These are phyloP conservation scores for Lophura nycthemera DNA, from an alignment of 2,113 vertebrate genomes.

Conservation along the genomic window DNA sequence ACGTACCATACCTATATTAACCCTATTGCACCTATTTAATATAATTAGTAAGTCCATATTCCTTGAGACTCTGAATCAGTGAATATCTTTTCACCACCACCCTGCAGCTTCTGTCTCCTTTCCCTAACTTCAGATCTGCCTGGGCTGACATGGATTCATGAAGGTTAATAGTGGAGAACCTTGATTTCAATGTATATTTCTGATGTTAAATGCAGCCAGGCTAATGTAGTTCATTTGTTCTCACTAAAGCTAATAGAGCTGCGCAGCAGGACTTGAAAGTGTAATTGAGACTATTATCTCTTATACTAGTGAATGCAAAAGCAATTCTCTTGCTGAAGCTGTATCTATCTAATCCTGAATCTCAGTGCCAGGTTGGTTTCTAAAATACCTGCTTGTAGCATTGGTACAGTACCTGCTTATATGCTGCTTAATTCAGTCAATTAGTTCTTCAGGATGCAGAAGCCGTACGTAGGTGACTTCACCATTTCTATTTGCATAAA, in stretches of 20 bases:
- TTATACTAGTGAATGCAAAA: neutral
- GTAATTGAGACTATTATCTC: neutral
- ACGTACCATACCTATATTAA: neutral
- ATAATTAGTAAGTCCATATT: neutral
- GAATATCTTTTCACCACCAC: neutral
- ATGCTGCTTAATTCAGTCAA: neutral
- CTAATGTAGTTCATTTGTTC: neutral
- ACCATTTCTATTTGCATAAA: neutral
- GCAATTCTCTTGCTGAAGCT: neutral
- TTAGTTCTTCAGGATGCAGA: neutral
- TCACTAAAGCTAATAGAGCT: neutral
- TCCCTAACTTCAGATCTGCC: neutral
- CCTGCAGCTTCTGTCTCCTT: neutral
- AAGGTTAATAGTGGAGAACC: neutral
- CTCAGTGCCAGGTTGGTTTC: neutral
- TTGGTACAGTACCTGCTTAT: neutral
- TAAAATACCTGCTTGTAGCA: neutral
- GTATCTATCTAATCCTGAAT: neutral
- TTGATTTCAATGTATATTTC: neutral
- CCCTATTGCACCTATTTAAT: neutral
- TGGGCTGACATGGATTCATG: neutral
- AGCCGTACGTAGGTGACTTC: neutral
- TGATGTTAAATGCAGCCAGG: neutral
- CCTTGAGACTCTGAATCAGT: neutral
- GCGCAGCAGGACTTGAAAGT: neutral